phyloP scores from a whole-genome alignment of 2,797 vertebrate genomes.

The Sebastes oblongus region DNA sequence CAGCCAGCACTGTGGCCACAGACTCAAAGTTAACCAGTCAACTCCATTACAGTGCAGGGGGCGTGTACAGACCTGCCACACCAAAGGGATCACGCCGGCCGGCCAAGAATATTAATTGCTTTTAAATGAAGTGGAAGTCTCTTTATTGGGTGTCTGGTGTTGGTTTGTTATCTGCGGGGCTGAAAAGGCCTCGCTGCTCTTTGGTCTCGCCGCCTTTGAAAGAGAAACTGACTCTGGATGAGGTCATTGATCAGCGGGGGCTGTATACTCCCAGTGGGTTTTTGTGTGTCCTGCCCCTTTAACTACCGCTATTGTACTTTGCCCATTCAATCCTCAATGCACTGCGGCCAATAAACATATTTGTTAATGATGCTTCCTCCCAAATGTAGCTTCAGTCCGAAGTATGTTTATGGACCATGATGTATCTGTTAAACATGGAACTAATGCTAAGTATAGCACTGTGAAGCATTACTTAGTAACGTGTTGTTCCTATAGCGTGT shows the following conservation, averaged over 20 bases:
- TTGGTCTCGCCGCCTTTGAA: conserved; percentile 85
- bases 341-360: conserved; percentile 75
- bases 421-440: neutral
- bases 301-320: conserved; percentile 75
- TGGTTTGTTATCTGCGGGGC: conserved; percentile 84
- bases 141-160: conserved; percentile 89
- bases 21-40: conserved; percentile 86
- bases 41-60: conserved; percentile 83
- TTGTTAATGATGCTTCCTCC: conserved; percentile 70
- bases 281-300: conserved; percentile 79
- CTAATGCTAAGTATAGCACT: neutral
- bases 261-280: conserved; percentile 75
- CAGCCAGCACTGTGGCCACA: conserved; percentile 76
- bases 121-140: conserved; percentile 90
- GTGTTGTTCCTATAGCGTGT: neutral
- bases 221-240: conserved; percentile 79
- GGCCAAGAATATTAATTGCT: conserved; percentile 88
- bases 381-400: conserved; percentile 40
- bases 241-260: conserved; percentile 82
- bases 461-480: neutral
- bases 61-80: conserved; percentile 86
- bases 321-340: conserved; percentile 65
- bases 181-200: conserved; percentile 81
- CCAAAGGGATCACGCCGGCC: conserved; percentile 82
- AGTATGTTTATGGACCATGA: conserved; percentile 28